phyloP scores from a whole-genome alignment of 2,888 invertebrate genomes.

The Gymnoscelis rufifasciata region DNA sequence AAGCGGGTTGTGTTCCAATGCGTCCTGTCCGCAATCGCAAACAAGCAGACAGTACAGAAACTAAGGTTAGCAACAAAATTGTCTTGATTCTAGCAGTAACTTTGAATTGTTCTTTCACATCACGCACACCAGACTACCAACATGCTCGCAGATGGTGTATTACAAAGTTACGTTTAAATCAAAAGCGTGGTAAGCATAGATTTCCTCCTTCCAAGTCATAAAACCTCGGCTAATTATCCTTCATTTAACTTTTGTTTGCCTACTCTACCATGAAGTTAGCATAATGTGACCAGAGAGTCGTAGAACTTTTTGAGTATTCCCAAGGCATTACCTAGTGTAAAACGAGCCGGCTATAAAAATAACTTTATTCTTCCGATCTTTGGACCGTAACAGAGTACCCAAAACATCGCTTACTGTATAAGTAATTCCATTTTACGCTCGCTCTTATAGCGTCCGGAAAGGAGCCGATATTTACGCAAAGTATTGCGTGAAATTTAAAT shows the following conservation, averaged over 20 bases:
- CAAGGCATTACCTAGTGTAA: constrained; percentile 50
- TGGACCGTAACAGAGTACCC: constrained; percentile 53
- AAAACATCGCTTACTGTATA: constrained; percentile 55
- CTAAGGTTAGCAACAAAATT: too few species aligned
- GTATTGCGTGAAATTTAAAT: constrained; percentile 8
- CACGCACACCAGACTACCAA: too few species aligned
- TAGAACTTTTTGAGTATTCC: constrained; percentile 47
- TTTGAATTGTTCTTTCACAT: too few species aligned
- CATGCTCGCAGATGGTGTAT: too few species aligned
- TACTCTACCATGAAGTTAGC: background rate
- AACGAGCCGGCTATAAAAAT: constrained; percentile 52
- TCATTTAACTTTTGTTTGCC: background rate
- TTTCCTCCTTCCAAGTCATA: too few species aligned
- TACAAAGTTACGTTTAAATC: too few species aligned
- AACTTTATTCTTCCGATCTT: constrained; percentile 65
- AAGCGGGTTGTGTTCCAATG: too few species aligned
- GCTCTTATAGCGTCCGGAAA: constrained; percentile 48
- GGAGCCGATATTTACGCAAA: constrained; percentile 33
- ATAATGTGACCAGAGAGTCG: constrained; percentile 29
- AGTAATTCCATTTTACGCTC: constrained; percentile 58
- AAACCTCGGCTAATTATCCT: too few species aligned
- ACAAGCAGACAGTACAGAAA: too few species aligned
- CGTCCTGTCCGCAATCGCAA: too few species aligned
- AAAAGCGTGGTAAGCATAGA: too few species aligned
- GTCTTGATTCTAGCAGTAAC: too few species aligned